Conservation (phyloP, 1,140 invertebrate species). For the Bombyx mori region DNA sequence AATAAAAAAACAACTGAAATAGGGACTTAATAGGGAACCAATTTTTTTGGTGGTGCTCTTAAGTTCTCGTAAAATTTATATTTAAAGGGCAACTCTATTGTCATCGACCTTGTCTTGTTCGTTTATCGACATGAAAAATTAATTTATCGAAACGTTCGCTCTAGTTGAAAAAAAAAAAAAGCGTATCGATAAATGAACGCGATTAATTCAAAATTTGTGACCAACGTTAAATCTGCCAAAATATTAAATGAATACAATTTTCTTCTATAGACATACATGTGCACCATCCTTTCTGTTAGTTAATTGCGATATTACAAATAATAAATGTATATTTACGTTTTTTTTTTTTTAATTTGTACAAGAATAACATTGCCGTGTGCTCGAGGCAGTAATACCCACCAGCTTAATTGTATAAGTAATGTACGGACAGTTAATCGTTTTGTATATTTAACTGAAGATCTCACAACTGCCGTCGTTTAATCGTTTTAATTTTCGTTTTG, state of each 20-base stretch:
- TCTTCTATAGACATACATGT: no score
- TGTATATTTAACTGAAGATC: slow-evolving; percentile 51
- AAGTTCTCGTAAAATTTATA: slow-evolving; percentile 9
- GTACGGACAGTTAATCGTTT: slow-evolving; percentile 34
- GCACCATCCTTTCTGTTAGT: background rate
- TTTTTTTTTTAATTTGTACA: slow-evolving; percentile 26
- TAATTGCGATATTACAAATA: background rate
- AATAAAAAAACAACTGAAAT: slow-evolving; percentile 6
- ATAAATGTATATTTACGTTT: background rate
- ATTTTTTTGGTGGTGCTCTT: slow-evolving; percentile 22
- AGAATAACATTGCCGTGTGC: slow-evolving; percentile 49
- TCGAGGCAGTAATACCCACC: slow-evolving; percentile 58
- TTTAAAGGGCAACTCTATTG: no score
- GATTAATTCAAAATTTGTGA: no score
- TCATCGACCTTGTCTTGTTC: background rate
- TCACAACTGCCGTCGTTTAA: slow-evolving; percentile 43
- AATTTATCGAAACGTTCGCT: background rate
- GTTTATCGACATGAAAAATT: background rate
- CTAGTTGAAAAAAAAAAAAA: no score
- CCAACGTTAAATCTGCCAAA: no score
- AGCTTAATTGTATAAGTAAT: slow-evolving; percentile 40
- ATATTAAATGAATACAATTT: no score
- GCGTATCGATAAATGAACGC: no score
- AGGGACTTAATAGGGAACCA: slow-evolving; percentile 19
- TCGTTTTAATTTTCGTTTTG: slow-evolving; percentile 3